These are phyloP conservation scores for Physocephala rufipes DNA, from an alignment of 2,888 invertebrate genomes.

Conservation along the genomic window DNA sequence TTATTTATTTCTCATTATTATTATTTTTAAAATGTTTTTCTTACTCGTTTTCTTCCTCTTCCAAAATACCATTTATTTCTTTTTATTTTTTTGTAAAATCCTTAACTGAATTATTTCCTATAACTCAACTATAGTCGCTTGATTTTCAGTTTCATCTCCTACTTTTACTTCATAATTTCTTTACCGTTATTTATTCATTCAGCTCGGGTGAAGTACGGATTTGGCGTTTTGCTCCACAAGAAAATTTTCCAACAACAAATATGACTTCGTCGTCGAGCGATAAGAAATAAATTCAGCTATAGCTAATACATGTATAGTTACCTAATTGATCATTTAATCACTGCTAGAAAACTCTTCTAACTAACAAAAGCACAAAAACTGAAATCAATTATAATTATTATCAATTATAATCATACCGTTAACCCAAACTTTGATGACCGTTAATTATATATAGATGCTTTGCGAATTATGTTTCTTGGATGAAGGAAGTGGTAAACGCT, in stretches of 20 bases:
- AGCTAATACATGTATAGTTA: not conserved
- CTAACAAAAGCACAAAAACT: constrained; percentile 11
- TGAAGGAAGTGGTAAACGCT: constrained; percentile 8
- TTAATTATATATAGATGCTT: too few species aligned
- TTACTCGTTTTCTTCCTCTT: not conserved
- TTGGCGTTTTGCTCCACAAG: constrained; percentile 55
- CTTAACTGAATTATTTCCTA: not conserved
- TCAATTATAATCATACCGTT: not conserved
- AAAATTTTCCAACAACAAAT: constrained; percentile 50
- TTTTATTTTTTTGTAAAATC: not conserved
- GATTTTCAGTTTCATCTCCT: constrained; percentile 21
- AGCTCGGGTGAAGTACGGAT: constrained; percentile 57
- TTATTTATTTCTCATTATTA: not conserved
- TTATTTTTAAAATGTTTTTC: not conserved
- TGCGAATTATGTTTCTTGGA: constrained; percentile 6
- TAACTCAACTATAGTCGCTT: constrained; percentile 2
- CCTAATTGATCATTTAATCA: not conserved
- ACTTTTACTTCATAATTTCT: constrained; percentile 32
- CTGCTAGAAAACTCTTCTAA: not conserved
- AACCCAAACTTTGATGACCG: too few species aligned
- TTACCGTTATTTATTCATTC: constrained; percentile 44
- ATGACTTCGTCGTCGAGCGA: constrained; percentile 49
- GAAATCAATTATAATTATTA: not conserved
- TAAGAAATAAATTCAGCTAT: constrained; percentile 40
- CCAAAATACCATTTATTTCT: not conserved